phyloP scores from a whole-genome alignment of 2,888 invertebrate species.

The Orthosia cruda region DNA sequence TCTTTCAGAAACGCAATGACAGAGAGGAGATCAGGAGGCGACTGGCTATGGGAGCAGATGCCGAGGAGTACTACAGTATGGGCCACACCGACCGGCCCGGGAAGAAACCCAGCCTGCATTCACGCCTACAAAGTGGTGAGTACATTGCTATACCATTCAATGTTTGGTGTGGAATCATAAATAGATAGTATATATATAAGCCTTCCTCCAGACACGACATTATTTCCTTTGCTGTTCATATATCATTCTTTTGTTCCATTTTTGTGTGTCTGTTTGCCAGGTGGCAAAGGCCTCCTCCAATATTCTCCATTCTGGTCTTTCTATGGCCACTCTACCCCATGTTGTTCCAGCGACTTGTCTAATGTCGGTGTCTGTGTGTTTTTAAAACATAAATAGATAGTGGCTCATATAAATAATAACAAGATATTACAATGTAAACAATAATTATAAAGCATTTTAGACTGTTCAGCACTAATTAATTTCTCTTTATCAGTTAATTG shows the following conservation, averaged over 20 bases:
- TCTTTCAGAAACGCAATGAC: conserved; percentile 96
- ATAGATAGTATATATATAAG: conserved; percentile 24
- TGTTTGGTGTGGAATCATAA: conserved; percentile 26
- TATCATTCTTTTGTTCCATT: too few species aligned
- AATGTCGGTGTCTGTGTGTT: too few species aligned
- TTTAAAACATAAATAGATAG: conserved; percentile 30
- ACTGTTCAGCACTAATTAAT: conserved; percentile 35
- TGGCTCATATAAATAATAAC: conserved; percentile 23
- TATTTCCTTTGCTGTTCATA: too few species aligned
- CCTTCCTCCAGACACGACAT: too few species aligned
- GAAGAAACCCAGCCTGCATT: conserved; percentile 97
- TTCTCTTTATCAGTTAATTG: conserved; percentile 20
- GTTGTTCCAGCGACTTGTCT: too few species aligned
- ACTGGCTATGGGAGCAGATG: conserved; percentile 96
- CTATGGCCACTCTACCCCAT: too few species aligned
- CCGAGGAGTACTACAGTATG: conserved; percentile 94
- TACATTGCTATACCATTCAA: conserved; percentile 28
- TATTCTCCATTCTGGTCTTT: too few species aligned
- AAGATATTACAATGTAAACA: conserved; percentile 40
- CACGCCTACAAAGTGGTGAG: conserved; percentile 96
- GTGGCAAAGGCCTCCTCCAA: too few species aligned
- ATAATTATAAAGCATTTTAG: conserved; percentile 20
- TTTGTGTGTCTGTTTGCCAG: too few species aligned
- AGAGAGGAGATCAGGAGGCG: conserved; percentile 97
- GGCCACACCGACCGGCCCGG: conserved; percentile 93